Evolutionary conservation across 2,797 vertebrate genomes (phyloP).

Genomic region (Hemibagrus guttatus): DNA sequence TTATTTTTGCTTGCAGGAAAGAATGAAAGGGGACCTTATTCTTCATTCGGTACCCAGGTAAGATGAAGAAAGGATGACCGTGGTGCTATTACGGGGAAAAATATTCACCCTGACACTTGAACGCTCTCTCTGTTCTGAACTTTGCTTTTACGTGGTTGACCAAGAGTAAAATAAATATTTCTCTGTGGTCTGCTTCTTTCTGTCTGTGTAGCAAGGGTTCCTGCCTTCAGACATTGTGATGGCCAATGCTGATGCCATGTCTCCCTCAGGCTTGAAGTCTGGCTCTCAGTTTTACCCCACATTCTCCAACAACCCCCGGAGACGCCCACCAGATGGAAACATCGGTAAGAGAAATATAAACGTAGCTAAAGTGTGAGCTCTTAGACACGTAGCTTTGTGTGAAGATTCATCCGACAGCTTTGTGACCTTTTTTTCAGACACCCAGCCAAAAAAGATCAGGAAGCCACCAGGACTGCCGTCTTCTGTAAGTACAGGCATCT

Average conservation of each 20-base stretch:
- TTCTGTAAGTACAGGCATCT: conserved; percentile 81
- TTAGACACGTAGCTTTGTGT: background rate
- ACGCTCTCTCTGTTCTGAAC: background rate
- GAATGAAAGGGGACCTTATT: conserved; percentile 84
- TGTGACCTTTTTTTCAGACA: conserved; percentile 70
- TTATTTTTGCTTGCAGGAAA: conserved; percentile 78
- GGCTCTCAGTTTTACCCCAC: conserved; percentile 89
- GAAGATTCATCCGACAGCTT: background rate
- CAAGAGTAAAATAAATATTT: conserved; percentile 7
- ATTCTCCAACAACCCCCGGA: conserved; percentile 87
- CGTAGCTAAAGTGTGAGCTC: too few relatives aligned
- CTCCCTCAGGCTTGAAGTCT: conserved; percentile 89
- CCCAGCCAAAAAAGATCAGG: conserved; percentile 96
- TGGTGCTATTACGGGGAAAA: background rate
- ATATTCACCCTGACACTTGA: background rate
- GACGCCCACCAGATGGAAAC: conserved; percentile 87
- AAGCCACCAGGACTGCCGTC: conserved; percentile 98
- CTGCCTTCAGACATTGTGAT: conserved; percentile 90
- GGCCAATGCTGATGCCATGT: conserved; percentile 87
- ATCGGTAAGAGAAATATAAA: conserved; percentile 77
- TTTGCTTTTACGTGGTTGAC: conserved; percentile 10
- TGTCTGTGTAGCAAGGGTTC: conserved; percentile 81
- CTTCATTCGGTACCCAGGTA: conserved; percentile 86
- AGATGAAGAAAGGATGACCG: conserved; percentile 41
- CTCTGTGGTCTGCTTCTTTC: conserved; percentile 28